A percentile compares a stretch with the other conserved stretches of the same genome.
Evolutionary conservation across 2,113 vertebrate species (phyloP).

Genomic region (Mixornis gularis): DNA sequence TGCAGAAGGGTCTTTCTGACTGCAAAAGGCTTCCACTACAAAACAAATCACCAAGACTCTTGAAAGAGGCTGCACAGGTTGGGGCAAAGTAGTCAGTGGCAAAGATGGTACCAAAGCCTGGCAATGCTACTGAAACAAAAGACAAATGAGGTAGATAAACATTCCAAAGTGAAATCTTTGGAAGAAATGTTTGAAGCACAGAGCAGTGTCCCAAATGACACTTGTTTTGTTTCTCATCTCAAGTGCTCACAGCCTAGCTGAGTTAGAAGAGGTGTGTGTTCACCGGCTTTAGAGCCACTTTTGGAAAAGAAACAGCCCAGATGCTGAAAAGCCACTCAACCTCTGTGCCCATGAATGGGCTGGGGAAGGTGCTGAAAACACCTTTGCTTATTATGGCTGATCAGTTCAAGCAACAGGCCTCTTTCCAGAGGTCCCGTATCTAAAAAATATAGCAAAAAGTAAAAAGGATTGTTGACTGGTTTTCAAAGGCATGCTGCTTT

Average conservation of each 20-base stretch:
- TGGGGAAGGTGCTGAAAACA: background rate
- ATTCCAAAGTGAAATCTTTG: background rate
- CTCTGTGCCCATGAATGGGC: background rate
- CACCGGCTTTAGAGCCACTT: background rate
- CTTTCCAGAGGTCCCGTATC: background rate
- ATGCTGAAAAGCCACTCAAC: background rate
- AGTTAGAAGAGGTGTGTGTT: background rate
- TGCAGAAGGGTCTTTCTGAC: background rate
- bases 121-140: background rate
- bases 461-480: background rate
- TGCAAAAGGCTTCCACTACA: background rate
- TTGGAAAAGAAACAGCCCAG: background rate
- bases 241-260: background rate
- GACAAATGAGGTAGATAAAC: slow-evolving; percentile 54
- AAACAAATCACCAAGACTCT: background rate
- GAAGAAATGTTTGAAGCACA: background rate
- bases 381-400: background rate
- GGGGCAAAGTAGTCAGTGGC: background rate
- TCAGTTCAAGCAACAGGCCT: background rate
- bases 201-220: background rate
- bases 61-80: background rate
- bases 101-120: background rate
- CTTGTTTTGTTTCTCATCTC: background rate
- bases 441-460: background rate
- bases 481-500: background rate